Evolutionary conservation across 1,140 invertebrate genomes (phyloP).

Genomic region (Macrotrachela quadricornifera): DNA sequence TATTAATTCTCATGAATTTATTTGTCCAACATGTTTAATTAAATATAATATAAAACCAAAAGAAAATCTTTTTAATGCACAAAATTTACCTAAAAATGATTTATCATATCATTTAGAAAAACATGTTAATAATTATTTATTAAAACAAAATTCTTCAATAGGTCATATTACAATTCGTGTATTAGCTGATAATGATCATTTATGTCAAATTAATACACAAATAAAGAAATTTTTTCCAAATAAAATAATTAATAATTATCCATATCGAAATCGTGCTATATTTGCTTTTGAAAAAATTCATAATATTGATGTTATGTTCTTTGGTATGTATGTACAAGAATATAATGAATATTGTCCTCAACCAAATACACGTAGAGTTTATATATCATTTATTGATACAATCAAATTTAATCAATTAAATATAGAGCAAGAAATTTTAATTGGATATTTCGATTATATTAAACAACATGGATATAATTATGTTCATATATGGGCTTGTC

Average conservation of each 20-base stretch:
- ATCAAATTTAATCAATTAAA: constrained; percentile 97
- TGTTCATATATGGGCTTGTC: constrained; percentile 99
- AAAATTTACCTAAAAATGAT: constrained; percentile 24
- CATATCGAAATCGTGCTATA: constrained; percentile 85
- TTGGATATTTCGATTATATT: constrained; percentile 95
- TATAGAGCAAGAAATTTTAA: constrained; percentile 95
- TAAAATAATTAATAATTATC: constrained; percentile 70
- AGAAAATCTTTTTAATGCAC: neutral
- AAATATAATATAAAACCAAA: neutral
- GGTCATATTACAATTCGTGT: constrained; percentile 93
- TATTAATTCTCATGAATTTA: constrained; percentile 59
- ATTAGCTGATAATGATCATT: constrained; percentile 84
- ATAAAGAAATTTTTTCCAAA: constrained; percentile 48
- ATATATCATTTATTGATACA: constrained; percentile 96
- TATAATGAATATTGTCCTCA: constrained; percentile 83
- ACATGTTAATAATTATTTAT: constrained; percentile 79
- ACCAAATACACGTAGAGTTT: constrained; percentile 83
- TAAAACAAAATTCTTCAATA: too few species aligned
- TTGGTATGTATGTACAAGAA: constrained; percentile 99
- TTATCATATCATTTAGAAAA: constrained; percentile 89
- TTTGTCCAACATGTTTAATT: constrained; percentile 5
- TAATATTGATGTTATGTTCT: constrained; percentile 93
- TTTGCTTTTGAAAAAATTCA: constrained; percentile 99
- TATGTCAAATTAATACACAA: constrained; percentile 89
- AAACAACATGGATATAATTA: constrained; percentile 58